Evolutionary conservation across 2,113 vertebrate genomes (phyloP).

Genomic region (Hippocampus abdominalis): DNA sequence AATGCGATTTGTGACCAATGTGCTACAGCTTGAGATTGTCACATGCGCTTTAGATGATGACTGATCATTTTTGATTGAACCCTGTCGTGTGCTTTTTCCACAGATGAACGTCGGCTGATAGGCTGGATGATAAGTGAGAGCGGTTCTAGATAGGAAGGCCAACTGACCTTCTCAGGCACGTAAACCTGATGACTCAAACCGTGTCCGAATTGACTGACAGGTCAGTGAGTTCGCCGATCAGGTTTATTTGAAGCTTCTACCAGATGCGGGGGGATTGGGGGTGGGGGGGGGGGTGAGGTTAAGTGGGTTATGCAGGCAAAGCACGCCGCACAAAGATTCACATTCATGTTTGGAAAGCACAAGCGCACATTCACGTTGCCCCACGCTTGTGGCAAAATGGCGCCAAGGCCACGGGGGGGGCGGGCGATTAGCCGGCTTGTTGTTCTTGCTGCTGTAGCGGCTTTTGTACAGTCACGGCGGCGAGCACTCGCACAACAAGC

Average conservation of each 20-base stretch:
- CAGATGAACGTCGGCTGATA: constrained; percentile 11
- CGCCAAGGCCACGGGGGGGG: constrained; percentile 27
- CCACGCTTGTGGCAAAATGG: constrained; percentile 25
- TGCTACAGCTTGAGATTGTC: not conserved
- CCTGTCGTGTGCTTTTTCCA: not conserved
- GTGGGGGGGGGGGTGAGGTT: constrained; percentile 8
- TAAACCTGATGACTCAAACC: constrained; percentile 61
- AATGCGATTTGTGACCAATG: no score
- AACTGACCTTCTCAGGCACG: constrained; percentile 36
- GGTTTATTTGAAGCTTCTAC: constrained; percentile 16
- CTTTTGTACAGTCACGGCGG: constrained; percentile 41
- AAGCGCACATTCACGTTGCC: not conserved
- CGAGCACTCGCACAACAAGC: constrained; percentile 23
- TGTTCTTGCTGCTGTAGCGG: constrained; percentile 19
- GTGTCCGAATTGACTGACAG: constrained; percentile 51
- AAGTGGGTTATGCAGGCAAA: constrained; percentile 1
- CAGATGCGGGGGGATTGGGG: not conserved
- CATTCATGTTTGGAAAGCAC: constrained; percentile 31
- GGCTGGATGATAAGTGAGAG: constrained; percentile 39
- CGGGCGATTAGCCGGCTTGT: constrained; percentile 39
- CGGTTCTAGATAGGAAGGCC: constrained; percentile 26
- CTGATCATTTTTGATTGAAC: constrained; percentile 9
- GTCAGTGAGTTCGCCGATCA: constrained; percentile 57
- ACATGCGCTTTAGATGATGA: not conserved
- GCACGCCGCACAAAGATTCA: constrained; percentile 32